Evolutionary conservation across 2,113 vertebrate genomes (phyloP).

Genomic region (Brachypteracias leptosomus): DNA sequence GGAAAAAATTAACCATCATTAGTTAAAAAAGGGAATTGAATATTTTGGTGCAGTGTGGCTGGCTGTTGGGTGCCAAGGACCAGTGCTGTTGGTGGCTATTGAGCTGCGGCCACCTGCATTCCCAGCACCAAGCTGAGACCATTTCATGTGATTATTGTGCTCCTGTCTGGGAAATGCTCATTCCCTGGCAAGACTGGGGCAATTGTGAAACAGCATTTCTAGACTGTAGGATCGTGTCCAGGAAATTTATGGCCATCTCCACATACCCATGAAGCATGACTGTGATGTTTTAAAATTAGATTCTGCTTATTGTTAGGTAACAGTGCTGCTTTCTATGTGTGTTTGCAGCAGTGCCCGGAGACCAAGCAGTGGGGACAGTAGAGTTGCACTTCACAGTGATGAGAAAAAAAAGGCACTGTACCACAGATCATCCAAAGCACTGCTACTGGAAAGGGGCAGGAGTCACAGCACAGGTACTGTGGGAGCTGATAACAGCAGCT

Average conservation of each 20-base stretch:
- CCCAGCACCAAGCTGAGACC: neutral
- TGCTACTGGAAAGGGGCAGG: neutral
- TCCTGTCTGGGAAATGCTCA: neutral
- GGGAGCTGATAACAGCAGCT: neutral
- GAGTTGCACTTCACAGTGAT: neutral
- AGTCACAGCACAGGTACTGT: neutral
- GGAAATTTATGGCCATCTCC: neutral
- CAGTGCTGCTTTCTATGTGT: neutral
- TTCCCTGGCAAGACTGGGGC: neutral
- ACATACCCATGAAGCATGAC: neutral
- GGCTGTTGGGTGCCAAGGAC: neutral
- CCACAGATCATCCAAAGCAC: neutral
- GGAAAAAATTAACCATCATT: neutral
- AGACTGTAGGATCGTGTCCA: neutral
- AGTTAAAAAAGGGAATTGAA: neutral
- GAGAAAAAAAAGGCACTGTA: neutral
- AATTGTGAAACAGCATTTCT: neutral
- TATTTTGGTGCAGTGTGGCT: neutral
- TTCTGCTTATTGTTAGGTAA: neutral
- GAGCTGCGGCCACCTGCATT: neutral
- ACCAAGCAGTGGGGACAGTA: rapidly evolving
- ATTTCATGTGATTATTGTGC: neutral
- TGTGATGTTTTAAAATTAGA: neutral
- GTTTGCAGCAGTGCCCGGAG: neutral
- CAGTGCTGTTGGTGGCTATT: neutral